Conservation (phyloP, 2,113 vertebrate species). For the Chionis minor region DNA sequence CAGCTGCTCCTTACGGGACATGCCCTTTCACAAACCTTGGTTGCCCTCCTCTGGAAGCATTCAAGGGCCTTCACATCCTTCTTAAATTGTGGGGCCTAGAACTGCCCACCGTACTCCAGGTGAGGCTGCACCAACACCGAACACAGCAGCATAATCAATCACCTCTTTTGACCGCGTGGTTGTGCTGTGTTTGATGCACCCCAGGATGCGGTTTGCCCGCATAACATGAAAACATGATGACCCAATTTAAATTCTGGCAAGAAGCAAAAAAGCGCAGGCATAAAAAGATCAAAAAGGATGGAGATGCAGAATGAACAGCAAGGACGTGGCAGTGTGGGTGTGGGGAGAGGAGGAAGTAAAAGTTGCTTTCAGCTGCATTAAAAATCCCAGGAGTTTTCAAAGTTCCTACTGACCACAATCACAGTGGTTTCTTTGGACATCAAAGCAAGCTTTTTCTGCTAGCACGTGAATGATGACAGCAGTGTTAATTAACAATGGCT, state of each 20-base stretch:
- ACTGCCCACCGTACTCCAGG: neutral
- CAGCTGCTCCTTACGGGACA: neutral
- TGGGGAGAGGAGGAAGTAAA: rapidly evolving
- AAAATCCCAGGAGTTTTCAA: neutral
- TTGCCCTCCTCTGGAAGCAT: neutral
- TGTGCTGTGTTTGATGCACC: neutral
- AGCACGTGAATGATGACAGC: neutral
- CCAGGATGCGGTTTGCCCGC: neutral
- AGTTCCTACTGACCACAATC: neutral
- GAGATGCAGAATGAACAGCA: neutral
- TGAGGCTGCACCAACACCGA: neutral
- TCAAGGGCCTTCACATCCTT: neutral
- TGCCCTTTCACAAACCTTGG: neutral
- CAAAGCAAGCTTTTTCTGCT: neutral
- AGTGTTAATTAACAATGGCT: neutral
- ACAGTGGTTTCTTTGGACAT: neutral
- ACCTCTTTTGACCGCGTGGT: neutral
- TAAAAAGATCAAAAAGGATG: neutral
- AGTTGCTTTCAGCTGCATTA: neutral
- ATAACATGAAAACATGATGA: neutral
- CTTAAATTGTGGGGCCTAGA: neutral
- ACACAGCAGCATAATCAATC: neutral
- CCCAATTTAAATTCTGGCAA: neutral
- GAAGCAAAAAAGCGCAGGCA: neutral
- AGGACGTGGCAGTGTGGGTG: neutral